Evolutionary conservation across 2,888 invertebrate genomes (phyloP).

Genomic region (Tiliacea citrago): DNA sequence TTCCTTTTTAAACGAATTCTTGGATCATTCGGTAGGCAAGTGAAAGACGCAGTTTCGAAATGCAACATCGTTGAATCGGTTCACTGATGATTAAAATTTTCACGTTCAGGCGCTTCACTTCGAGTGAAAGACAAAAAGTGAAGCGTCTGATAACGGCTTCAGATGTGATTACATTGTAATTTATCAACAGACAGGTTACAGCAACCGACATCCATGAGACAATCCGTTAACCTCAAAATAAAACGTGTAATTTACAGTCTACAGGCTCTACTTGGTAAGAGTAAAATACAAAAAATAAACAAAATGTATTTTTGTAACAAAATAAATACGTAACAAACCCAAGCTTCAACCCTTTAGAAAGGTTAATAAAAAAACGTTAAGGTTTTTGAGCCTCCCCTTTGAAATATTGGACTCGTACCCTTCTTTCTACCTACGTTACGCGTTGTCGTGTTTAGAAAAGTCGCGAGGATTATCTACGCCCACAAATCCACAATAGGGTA

Average conservation of each 20-base stretch:
- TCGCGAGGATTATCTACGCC: too few species aligned
- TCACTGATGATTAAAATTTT: too few species aligned
- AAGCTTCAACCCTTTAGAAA: conserved; percentile 20
- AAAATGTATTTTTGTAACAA: conserved; percentile 7
- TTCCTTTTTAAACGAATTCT: too few species aligned
- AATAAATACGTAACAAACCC: conserved; percentile 22
- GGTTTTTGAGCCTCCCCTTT: conserved; percentile 17
- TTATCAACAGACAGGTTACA: conserved; percentile 10
- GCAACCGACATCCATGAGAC: conserved; percentile 11
- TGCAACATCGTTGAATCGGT: too few species aligned
- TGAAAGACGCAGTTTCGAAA: too few species aligned
- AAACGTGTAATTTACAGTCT: too few species aligned
- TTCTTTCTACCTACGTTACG: conserved; percentile 5
- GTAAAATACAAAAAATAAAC: neutral
- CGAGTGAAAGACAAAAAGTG: too few species aligned
- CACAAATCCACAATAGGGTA: too few species aligned
- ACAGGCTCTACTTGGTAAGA: conserved; percentile 34
- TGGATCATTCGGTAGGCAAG: too few species aligned
- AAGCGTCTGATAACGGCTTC: too few species aligned
- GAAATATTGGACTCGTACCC: conserved; percentile 19
- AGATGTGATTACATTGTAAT: neutral
- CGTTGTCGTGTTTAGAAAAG: too few species aligned
- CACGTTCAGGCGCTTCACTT: too few species aligned
- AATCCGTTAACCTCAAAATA: conserved; percentile 17
- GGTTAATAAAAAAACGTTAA: conserved; percentile 34